Percentiles rank a stretch among this genome's conserved stretches.
Conservation (phyloP, 1,140 invertebrate genomes). For the Harlomillsia oculata region DNA sequence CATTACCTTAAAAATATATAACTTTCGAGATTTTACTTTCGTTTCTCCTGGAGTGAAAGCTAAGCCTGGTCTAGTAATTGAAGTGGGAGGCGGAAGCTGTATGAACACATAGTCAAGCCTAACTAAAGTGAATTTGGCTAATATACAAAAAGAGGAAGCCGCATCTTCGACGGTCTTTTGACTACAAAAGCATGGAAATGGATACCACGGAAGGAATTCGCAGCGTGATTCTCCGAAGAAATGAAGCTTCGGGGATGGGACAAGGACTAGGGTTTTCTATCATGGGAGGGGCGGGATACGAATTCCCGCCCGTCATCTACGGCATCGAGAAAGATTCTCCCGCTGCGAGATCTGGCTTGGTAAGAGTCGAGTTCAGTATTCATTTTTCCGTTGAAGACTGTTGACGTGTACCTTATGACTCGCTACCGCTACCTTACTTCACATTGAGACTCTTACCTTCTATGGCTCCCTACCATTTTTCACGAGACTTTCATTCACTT, state of each 20-base stretch:
- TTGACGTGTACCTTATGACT: background rate
- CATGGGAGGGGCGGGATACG: conserved; percentile 64
- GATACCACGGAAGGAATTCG: conserved; percentile 25
- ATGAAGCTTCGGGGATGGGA: conserved; percentile 42
- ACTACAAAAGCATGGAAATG: conserved; percentile 11
- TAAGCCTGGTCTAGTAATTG: too few species aligned
- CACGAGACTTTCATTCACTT: too few species aligned
- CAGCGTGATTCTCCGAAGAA: conserved; percentile 35
- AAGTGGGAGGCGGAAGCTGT: too few species aligned
- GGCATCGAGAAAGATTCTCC: conserved; percentile 84
- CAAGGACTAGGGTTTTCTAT: conserved; percentile 82
- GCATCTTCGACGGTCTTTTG: too few species aligned
- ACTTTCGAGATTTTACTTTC: too few species aligned
- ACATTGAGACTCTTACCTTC: too few species aligned
- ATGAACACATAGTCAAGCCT: too few species aligned
- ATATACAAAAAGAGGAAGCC: background rate
- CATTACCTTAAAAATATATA: too few species aligned
- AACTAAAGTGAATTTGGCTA: too few species aligned
- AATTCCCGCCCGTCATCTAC: conserved; percentile 77
- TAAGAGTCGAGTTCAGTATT: conserved; percentile 52
- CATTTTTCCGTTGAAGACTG: background rate
- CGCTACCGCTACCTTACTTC: too few species aligned
- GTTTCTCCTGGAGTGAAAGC: too few species aligned
- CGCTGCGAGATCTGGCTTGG: conserved; percentile 75
- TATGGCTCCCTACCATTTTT: too few species aligned